Base-by-base conservation (phyloP, 1,140 invertebrate species). In the Megathymus violae region DNA sequence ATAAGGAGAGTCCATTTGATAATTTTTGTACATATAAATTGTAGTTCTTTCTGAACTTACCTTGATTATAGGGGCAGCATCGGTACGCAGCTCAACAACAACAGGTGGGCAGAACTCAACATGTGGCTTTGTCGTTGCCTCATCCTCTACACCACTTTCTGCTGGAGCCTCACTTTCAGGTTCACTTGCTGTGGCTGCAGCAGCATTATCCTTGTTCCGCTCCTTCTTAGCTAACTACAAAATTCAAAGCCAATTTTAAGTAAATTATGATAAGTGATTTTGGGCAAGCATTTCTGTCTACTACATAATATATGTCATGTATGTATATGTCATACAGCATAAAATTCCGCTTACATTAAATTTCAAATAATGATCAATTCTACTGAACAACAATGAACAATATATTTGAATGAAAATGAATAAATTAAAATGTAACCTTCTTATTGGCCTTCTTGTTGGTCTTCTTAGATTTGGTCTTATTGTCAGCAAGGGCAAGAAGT, bases 121-220 rank as follows among this genome's bases (percentile, higher is more conserved):
- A 74, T 92, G 91, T 13, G 71, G 84, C 40, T 83, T 86, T 17
- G 67, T 47, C 6, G 71, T 67, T 3, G 60, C 41, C 1, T 92
- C 91, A 64, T 91, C 89, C 38, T 92, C 91, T 9, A 78, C 62
- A 10, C 89, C 86, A 76, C 88, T 91, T 41, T 92, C 91, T n/a
- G 78, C 86, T 0, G 67, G 86, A 4, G 80, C 85, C 60, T 91
- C 88, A 70, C 88, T 90, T 25, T 91, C 88, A 4, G 72, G 67
- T 25, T 91, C 89, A 73, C 86, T 91, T 16, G 79, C 85, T 19
- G 86, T 82, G 0, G 79, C 67, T 15, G 70, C 60, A 31, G 77
- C 69, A 41, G 73, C 64, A 72, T 78, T 85, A 41, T 89, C 88
- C 54, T 89, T 88, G 48, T 75, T 84, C 51, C 85, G 89, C 60